Evolutionary conservation across 2,888 invertebrate genomes (phyloP), one percentile per base, ranked within the genome.

Genomic region (Anaspis maculata): DNA sequence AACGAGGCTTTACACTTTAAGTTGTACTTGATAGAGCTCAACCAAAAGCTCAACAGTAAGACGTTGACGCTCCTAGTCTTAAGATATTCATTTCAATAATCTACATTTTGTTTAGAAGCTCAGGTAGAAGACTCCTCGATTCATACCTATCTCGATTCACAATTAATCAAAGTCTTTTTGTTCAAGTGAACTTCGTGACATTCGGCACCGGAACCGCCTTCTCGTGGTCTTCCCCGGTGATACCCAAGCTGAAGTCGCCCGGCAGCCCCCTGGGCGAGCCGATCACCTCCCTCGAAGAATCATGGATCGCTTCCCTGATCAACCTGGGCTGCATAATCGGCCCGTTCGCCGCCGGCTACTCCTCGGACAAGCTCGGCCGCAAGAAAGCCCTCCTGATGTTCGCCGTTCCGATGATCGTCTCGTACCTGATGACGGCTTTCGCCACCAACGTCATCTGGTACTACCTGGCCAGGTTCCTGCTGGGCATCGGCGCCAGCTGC

Each of bases 401-500:
- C 12, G 65, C 75, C 0, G 44, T 79, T 1, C 81, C 85, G 0
- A 77, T 80, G 34, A 57, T 79, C 13, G 23, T 77, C 1, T 82
- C 48, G 1, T 37, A 45, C 24, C 2, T 46, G 3, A 28, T 46
- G 1, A 32, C 40, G 7, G 37, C 43, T 1, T 39, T 51, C 15
- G 43, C 41, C 2, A 27, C 22, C 3, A 27, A 29, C 12, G 27
- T 50, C 2, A 13, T 34, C 7, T 29, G 36, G 7, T 49, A 37
- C 31, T 77, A 71, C 62, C 70, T 59, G 5, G 78, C 73, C 30
- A 69, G 70, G 33, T 69, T 71, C 47, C 65, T 69, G 39, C 74
- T 73, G 62, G 84, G 84, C 27, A 51, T 80, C 1, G 76, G 74
- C 1, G 72, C 77, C 0, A 80, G 83, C 0, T 73, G 79, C 52